Base-by-base conservation (phyloP, 1,140 invertebrate species). In the Diorhabda sublineata region DNA sequence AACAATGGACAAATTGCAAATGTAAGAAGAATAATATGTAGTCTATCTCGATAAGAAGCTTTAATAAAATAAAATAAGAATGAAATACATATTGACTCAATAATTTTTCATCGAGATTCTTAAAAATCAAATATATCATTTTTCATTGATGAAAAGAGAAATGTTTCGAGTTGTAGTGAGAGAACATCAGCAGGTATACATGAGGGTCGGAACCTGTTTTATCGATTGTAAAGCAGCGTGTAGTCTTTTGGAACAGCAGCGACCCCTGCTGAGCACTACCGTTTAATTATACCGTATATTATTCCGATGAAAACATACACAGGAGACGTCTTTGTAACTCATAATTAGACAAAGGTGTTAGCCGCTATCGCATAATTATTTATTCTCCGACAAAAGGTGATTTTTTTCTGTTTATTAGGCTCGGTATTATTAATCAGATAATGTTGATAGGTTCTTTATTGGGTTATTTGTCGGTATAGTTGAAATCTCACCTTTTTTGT, bases 341-440 rank as follows among this genome's bases (percentile, higher is more conserved):
- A 52, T 52, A 52, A 52, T 52, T 52, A 52, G 47, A 52, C 47
- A 52, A 52, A 52, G 47, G 47, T 52, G 47, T 52, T 52, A 52
- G 47, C 47, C 47, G 47, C 47, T 52, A 8, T 52, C 47, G n/a
- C 47, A n/a, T 52, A 52, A 52, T 52, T 52, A 52, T 52, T 52
- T 52, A 52, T 52, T 52, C 47, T 52, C 47, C n/a, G 47, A 52
- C 47, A 52, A 52, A 52, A 52, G 47, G 6, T 52, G 47, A 52
- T 52, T 52, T 52, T 52, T 26, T 26, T 26, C 26, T 52, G 47
- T 52, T 52, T 52, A 52, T 52, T 52, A 52, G 47, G 3, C 47
- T 6, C 6, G 47, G 47, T 52, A 4, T 8, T 52, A 52, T 52
- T 52, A 52, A 52, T 52, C 47, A 52, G 47, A n/a, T 8, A n/a